Evolutionary conservation across 2,888 invertebrate genomes (phyloP).

Genomic region (Trichopoda pennipes): DNA sequence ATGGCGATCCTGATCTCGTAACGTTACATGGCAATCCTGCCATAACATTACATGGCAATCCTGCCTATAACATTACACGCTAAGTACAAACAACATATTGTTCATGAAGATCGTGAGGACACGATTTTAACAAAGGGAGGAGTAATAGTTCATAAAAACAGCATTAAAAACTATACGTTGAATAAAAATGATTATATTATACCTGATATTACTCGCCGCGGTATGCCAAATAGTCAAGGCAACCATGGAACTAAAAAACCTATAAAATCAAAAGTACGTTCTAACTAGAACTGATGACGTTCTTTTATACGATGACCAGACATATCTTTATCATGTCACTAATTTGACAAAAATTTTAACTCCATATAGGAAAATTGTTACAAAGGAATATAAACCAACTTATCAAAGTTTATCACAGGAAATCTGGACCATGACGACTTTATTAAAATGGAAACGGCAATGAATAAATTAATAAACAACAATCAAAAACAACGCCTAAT

Average conservation of each 20-base stretch:
- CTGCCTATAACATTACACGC: too few relatives aligned
- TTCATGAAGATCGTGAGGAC: background rate
- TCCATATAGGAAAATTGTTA: too few relatives aligned
- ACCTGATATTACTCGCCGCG: constrained; percentile 31
- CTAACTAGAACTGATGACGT: constrained; percentile 19
- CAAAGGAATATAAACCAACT: too few relatives aligned
- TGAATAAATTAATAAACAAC: too few relatives aligned
- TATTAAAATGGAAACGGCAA: too few relatives aligned
- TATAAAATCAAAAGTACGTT: background rate
- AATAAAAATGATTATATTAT: constrained; percentile 4
- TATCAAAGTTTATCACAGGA: too few relatives aligned
- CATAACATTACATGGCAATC: too few relatives aligned
- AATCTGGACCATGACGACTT: too few relatives aligned
- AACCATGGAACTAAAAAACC: constrained; percentile 7
- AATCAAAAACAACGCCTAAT: too few relatives aligned
- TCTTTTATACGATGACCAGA: constrained; percentile 5
- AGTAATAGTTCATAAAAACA: constrained; percentile 18
- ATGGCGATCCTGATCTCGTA: too few relatives aligned
- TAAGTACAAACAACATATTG: background rate
- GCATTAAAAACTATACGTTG: constrained; percentile 18
- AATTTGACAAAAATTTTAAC: too few relatives aligned
- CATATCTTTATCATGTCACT: constrained; percentile 33
- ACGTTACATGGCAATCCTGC: too few relatives aligned
- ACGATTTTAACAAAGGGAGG: constrained; percentile 20
- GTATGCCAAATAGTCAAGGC: constrained; percentile 12